These are phyloP conservation scores for Ophion obscuratus DNA, from an alignment of 2,888 invertebrate species.

Conservation along the genomic window DNA sequence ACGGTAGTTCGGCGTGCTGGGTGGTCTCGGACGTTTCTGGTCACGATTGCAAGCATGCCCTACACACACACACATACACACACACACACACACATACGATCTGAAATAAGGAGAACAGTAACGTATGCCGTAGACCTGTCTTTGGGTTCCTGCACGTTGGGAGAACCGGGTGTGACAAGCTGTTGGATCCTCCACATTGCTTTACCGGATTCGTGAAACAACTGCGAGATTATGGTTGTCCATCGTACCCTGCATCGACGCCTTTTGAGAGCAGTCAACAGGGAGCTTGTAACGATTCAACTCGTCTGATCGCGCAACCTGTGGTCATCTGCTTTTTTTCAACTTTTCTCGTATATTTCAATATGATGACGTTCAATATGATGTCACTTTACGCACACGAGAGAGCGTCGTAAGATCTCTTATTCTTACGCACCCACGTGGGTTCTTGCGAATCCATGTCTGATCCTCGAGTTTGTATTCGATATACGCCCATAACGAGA, in stretches of 20 bases:
- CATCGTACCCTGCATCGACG: too few relatives aligned
- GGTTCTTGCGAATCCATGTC: too few relatives aligned
- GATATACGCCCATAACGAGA: neutral
- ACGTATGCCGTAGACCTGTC: constrained; percentile 42
- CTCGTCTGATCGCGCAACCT: too few relatives aligned
- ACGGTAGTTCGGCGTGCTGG: constrained; percentile 57
- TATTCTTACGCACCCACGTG: neutral
- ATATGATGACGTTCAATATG: too few relatives aligned
- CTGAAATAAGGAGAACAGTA: constrained; percentile 19
- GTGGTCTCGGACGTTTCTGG: constrained; percentile 62
- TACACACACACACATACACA: too few relatives aligned
- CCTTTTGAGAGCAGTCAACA: neutral
- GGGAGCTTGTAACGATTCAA: neutral
- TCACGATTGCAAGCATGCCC: constrained; percentile 48
- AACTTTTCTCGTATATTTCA: too few relatives aligned
- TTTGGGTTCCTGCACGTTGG: constrained; percentile 29
- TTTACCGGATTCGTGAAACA: neutral
- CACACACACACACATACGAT: too few relatives aligned
- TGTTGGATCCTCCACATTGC: constrained; percentile 12
- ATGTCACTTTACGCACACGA: too few relatives aligned
- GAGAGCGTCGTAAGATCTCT: too few relatives aligned
- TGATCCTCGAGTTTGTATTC: neutral
- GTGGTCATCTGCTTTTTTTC: too few relatives aligned
- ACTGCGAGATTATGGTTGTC: neutral
- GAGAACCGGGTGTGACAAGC: constrained; percentile 29